Evolutionary conservation across 2,888 invertebrate genomes (phyloP), one percentile per base, ranked within the genome.

Genomic region (Cantharis rufa): DNA sequence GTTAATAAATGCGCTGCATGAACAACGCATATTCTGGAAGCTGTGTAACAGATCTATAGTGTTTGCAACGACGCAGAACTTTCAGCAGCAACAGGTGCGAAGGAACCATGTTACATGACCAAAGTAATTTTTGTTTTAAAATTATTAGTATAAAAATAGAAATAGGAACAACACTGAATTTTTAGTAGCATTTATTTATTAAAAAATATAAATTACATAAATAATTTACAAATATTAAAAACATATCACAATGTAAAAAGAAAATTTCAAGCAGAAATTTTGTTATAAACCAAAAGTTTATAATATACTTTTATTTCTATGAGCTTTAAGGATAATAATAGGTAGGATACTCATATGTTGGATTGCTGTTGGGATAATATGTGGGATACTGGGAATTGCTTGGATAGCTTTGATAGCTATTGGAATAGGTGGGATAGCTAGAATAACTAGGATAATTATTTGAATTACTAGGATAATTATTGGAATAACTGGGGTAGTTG

Each of bases 21-120:
- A 66, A 16, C 64, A 66, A 66, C 64, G 64, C 64, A 66, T 18
- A 66, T 66, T 66, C 64, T 24, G 64, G 64, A 16, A 7, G 64
- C 63, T 63, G 16, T 24, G 64, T 66, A 66, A 66, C 21, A 66
- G 24, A 66, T 66, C 64, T 66, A 66, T 66, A 66, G 64, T 66
- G 64, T 66, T 66, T 66, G 64, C 64, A 66, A 66, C 64, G 64
- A 18, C 64, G 64, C 64, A 66, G 64, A 66, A 24, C 64, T 24
- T 21, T 66, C 24, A 24, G 64, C 2, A 21, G 64, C 64, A 66
- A 66, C 64, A 66, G 64, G 64, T 66, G 13, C 21, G 64, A 3
- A 48, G n/a, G 7, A n/a, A 48, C n/a, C 48, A 5, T 11, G n/a
- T 48, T 32, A 32, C 4, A 13, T 32, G 1, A n/a, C n/a, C 5